Evolutionary conservation across 2,113 vertebrate species (phyloP).

Genomic region (Mirounga angustirostris): DNA sequence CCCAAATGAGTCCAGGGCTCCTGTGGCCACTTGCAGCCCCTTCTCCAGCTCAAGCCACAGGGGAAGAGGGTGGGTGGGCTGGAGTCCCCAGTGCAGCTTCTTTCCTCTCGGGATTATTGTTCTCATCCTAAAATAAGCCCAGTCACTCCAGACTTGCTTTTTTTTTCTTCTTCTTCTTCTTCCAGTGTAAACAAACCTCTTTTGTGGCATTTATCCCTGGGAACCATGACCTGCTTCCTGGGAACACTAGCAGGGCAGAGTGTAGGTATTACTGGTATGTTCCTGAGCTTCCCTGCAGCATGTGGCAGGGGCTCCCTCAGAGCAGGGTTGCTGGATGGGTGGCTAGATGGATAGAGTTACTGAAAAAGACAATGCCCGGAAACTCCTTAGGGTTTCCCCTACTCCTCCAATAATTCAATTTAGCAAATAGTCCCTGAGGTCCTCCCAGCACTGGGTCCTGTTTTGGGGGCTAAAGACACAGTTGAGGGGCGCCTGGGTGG

Average conservation of each 20-base stretch:
- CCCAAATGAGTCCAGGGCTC: neutral
- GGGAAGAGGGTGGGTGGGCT: neutral
- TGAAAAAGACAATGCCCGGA: neutral
- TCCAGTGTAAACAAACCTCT: neutral
- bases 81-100: neutral
- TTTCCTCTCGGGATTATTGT: neutral
- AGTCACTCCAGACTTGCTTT: neutral
- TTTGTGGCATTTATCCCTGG: neutral
- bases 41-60: neutral
- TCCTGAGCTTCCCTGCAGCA: neutral
- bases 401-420: neutral
- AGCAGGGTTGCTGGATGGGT: neutral
- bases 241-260: neutral
- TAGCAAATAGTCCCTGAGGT: neutral
- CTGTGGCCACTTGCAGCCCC: neutral
- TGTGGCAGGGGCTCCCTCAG: neutral
- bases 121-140: slow-evolving; percentile 17
- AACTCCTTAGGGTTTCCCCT: neutral
- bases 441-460: neutral
- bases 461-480: neutral
- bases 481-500: neutral
- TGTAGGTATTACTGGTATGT: neutral
- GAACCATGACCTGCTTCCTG: neutral
- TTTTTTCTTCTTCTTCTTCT: neutral
- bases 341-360: neutral